A percentile compares a stretch with the other conserved stretches of the same genome.
phyloP scores from a whole-genome alignment of 2,113 vertebrate species.

The Edolisoma coerulescens region DNA sequence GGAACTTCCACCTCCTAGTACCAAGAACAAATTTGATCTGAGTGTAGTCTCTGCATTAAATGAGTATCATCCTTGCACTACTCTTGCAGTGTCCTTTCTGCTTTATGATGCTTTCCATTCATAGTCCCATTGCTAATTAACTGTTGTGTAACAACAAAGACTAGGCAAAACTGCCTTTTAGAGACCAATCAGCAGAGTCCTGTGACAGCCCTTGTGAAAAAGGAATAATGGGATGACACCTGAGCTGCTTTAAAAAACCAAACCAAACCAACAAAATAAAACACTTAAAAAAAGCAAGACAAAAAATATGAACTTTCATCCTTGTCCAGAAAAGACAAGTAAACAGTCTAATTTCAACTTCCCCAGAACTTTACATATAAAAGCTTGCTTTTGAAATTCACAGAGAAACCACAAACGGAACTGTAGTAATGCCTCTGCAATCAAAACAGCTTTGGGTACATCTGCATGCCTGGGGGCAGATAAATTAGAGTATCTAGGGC shows the following conservation, averaged over 20 bases:
- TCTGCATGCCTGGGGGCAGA: slow-evolving; percentile 6
- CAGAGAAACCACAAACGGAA: slow-evolving; percentile 52
- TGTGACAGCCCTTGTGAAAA: neutral
- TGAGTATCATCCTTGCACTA: neutral
- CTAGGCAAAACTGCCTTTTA: neutral
- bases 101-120: neutral
- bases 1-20: neutral
- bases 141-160: neutral
- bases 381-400: slow-evolving; percentile 43
- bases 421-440: slow-evolving; percentile 49
- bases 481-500: slow-evolving; percentile 16
- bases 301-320: neutral
- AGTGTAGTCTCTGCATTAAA: neutral
- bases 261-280: neutral
- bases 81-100: neutral
- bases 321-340: neutral
- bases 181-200: neutral
- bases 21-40: neutral
- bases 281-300: neutral
- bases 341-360: slow-evolving; percentile 31
- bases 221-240: neutral
- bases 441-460: slow-evolving; percentile 28
- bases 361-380: neutral
- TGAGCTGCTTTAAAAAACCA: neutral
- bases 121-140: neutral